These are phyloP conservation scores for Cylloceria caligata DNA, from an alignment of 2,888 invertebrate species.

Conservation along the genomic window DNA sequence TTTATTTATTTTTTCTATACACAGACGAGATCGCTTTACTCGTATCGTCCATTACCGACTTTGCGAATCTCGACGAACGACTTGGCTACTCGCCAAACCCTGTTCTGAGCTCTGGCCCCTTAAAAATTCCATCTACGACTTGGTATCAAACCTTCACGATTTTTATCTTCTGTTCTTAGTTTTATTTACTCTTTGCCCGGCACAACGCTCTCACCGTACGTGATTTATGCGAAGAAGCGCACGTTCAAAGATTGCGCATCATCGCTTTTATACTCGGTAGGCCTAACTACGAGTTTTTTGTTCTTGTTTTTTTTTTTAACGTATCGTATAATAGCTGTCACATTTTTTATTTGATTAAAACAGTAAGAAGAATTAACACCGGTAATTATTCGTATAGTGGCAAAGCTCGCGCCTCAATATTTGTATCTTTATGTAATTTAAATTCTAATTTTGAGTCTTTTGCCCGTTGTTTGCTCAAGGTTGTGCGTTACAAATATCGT, in stretches of 20 bases:
- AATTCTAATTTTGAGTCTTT: conserved; percentile 68
- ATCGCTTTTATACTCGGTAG: conserved; percentile 40
- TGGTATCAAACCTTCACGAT: conserved; percentile 44
- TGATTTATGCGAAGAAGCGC: background rate
- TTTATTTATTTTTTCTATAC: conserved; percentile 24
- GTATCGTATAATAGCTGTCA: conserved; percentile 26
- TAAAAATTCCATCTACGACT: conserved; percentile 56
- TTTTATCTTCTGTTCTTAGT: conserved; percentile 38
- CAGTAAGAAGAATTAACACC: conserved; percentile 52
- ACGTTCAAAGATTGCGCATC: conserved; percentile 11
- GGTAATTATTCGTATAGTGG: conserved; percentile 32
- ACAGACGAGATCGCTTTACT: conserved; percentile 60
- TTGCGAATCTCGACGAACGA: conserved; percentile 55
- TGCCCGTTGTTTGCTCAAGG: conserved; percentile 43
- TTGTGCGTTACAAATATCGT: too few relatives aligned
- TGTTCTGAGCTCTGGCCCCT: conserved; percentile 39
- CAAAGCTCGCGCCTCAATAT: conserved; percentile 37
- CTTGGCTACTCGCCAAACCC: conserved; percentile 61
- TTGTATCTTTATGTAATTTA: conserved; percentile 53
- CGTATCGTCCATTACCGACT: conserved; percentile 56
- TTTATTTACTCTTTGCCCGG: background rate
- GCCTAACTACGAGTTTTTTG: conserved; percentile 36
- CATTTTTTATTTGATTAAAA: conserved; percentile 18
- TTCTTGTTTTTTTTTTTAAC: conserved; percentile 7
- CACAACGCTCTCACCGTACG: conserved; percentile 12